A percentile compares a stretch with the other conserved stretches of the same genome.
phyloP scores from a whole-genome alignment of 1,140 invertebrate species.

The Zaprionus camerounensis region DNA sequence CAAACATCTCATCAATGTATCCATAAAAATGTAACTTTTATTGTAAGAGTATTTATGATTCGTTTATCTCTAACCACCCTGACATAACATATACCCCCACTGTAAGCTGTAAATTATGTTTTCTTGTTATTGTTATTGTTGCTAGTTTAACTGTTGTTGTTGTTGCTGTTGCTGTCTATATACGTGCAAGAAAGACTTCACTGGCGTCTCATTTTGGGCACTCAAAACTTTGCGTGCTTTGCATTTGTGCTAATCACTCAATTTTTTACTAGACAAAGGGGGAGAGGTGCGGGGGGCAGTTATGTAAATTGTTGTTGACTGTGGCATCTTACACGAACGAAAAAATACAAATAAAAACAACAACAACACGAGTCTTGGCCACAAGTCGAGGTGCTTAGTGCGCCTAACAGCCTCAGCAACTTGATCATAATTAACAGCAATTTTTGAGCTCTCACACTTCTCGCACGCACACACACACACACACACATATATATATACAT shows the following conservation, averaged over 20 bases:
- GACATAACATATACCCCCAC: slow-evolving; percentile 22
- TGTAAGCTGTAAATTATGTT: background rate
- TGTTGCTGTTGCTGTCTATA: slow-evolving; percentile 34
- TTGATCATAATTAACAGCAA: slow-evolving; percentile 49
- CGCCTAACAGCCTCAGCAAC: slow-evolving; percentile 22
- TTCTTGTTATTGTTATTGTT: background rate
- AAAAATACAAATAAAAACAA: background rate
- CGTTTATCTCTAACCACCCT: background rate
- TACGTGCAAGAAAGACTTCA: slow-evolving; percentile 29
- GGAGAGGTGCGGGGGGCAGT: background rate
- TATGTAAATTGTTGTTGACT: slow-evolving; percentile 46
- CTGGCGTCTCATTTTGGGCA: slow-evolving; percentile 19
- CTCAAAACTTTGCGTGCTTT: slow-evolving; percentile 36
- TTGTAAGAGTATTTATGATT: slow-evolving; percentile 20
- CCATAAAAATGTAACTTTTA: slow-evolving; percentile 11
- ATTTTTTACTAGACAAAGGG: slow-evolving; percentile 11
- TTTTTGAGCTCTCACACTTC: slow-evolving; percentile 30
- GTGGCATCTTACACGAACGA: slow-evolving; percentile 29
- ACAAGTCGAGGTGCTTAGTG: slow-evolving; percentile 20
- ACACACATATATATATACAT: slow-evolving; percentile 1
- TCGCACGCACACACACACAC: slow-evolving; percentile 10
- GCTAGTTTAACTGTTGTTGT: background rate
- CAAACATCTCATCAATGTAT: background rate
- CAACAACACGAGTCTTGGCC: slow-evolving; percentile 2
- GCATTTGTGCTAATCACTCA: slow-evolving; percentile 44